Evolutionary conservation across 92 coral and sea anemone genomes (phyloP).

Genomic region (Parazoanthus swiftii): DNA sequence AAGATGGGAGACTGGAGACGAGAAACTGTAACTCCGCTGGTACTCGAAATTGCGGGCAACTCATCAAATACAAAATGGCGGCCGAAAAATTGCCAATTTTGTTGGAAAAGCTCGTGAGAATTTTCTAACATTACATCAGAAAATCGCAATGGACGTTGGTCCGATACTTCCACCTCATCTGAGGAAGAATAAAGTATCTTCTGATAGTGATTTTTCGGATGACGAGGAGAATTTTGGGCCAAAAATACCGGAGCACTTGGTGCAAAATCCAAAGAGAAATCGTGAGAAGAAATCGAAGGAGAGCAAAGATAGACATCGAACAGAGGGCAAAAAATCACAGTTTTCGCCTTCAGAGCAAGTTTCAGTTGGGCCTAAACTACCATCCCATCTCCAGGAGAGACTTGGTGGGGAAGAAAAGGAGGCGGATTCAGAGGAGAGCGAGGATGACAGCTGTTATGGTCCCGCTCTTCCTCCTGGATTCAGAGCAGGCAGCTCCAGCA

Average conservation of each 20-base stretch:
- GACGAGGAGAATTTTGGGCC: slow-evolving; percentile 29
- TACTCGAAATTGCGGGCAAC: slow-evolving; percentile 16
- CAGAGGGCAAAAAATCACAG: not conserved
- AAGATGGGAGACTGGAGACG: slow-evolving; percentile 12
- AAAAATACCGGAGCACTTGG: slow-evolving; percentile 18
- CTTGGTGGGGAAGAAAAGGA: not conserved
- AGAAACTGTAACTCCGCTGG: not conserved
- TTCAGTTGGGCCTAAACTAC: slow-evolving; percentile 32
- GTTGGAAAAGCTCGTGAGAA: not conserved
- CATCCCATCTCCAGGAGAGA: slow-evolving; percentile 27
- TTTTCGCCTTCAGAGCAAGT: not conserved
- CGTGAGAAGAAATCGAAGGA: slow-evolving; percentile 10
- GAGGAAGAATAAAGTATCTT: slow-evolving; percentile 34
- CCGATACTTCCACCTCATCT: slow-evolving; percentile 86
- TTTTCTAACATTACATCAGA: not conserved
- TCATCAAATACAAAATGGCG: slow-evolving; percentile 45
- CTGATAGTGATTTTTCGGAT: slow-evolving; percentile 29
- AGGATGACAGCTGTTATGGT: slow-evolving; percentile 73
- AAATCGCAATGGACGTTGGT: slow-evolving; percentile 77
- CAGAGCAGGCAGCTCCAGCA: slow-evolving; percentile 20
- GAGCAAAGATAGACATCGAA: not conserved
- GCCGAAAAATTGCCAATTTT: slow-evolving; percentile 22
- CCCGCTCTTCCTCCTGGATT: slow-evolving; percentile 94
- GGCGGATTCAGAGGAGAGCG: slow-evolving; percentile 46
- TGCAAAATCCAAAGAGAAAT: not conserved